phyloP scores from a whole-genome alignment of 1,140 invertebrate genomes.

The Pachyrhynchus sulphureomaculatus region DNA sequence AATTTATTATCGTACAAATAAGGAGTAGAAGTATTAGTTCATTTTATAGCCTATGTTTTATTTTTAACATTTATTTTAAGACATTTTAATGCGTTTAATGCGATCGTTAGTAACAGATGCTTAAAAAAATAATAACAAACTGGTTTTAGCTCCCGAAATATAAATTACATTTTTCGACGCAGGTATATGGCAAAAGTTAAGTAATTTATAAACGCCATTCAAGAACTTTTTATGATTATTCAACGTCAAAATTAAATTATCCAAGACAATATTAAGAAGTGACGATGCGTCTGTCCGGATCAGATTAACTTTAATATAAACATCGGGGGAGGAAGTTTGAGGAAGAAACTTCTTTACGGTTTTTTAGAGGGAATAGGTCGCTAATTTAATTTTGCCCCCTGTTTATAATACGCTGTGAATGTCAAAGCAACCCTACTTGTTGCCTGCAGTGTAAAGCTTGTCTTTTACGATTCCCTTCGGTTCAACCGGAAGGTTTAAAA shows the following conservation, averaged over 20 bases:
- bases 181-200: slow-evolving; percentile 2
- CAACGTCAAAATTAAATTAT: slow-evolving; percentile 33
- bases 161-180: no score
- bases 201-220: slow-evolving; percentile 23
- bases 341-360: slow-evolving; percentile 38
- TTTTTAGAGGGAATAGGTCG: slow-evolving; percentile 31
- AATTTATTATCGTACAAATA: no score
- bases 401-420: slow-evolving; percentile 45
- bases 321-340: slow-evolving; percentile 30
- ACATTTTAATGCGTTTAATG: no score
- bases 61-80: no score
- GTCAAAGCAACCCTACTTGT: slow-evolving; percentile 47
- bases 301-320: slow-evolving; percentile 43
- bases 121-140: no score
- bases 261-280: slow-evolving; percentile 31
- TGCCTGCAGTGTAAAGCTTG: slow-evolving; percentile 36
- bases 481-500: slow-evolving; percentile 17
- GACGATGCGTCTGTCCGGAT: slow-evolving; percentile 36
- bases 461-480: slow-evolving; percentile 22
- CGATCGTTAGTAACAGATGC: no score
- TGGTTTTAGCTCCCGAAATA: no score
- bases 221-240: slow-evolving; percentile 31
- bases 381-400: slow-evolving; percentile 46
- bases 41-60: no score
- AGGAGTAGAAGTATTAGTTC: no score